These are phyloP conservation scores for Lathronympha strigana DNA, from an alignment of 2,888 invertebrate genomes.

Conservation along the genomic window DNA sequence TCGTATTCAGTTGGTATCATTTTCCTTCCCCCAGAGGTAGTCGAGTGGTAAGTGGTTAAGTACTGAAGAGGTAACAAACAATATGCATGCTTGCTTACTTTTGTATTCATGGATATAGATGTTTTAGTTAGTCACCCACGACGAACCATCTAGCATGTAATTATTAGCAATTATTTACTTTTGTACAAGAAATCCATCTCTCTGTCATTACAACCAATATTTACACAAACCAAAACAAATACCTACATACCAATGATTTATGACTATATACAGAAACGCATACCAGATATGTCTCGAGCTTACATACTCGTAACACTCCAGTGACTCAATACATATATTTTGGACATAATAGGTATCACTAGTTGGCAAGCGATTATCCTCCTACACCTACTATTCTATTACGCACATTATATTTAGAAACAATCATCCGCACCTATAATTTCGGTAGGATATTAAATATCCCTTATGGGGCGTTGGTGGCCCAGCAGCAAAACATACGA, in stretches of 20 bases:
- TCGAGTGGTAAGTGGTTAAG: too few relatives aligned
- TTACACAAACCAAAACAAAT: not conserved
- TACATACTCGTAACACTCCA: not conserved
- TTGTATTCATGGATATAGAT: too few relatives aligned
- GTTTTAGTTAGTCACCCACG: too few relatives aligned
- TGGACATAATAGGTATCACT: not conserved
- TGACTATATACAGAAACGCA: too few relatives aligned
- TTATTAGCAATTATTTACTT: conserved; percentile 3
- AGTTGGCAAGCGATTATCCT: conserved; percentile 2
- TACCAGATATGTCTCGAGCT: conserved; percentile 7
- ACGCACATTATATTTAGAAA: not conserved
- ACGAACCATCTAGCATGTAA: not conserved
- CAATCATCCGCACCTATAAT: too few relatives aligned
- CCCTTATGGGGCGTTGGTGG: too few relatives aligned
- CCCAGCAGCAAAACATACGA: too few relatives aligned
- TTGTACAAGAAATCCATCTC: not conserved
- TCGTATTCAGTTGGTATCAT: too few relatives aligned
- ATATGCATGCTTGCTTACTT: too few relatives aligned
- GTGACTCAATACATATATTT: conserved; percentile 6
- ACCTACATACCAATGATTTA: not conserved
- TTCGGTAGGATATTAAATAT: too few relatives aligned
- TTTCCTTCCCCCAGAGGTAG: too few relatives aligned
- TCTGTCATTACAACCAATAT: not conserved
- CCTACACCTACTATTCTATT: not conserved
- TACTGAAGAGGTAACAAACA: too few relatives aligned